Evolutionary conservation across 2,113 vertebrate species (phyloP).

Genomic region (Dryoscopus gambensis): DNA sequence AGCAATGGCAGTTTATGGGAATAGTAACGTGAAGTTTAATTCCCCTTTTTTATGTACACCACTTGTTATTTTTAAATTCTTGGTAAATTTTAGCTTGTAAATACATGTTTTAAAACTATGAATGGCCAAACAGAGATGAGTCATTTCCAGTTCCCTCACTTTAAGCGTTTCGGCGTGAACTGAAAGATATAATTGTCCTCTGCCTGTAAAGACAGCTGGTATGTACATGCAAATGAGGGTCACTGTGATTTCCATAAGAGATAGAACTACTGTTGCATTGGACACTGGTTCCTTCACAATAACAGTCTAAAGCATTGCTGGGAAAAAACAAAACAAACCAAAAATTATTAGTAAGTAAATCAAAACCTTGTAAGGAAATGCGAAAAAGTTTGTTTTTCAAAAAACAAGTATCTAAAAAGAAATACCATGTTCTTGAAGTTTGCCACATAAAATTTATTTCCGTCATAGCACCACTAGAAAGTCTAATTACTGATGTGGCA

Average conservation of each 20-base stretch:
- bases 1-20: not conserved
- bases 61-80: not conserved
- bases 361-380: not conserved
- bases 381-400: not conserved
- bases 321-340: not conserved
- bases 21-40: not conserved
- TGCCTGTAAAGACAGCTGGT: conserved; percentile 29
- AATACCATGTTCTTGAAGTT: not conserved
- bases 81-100: not conserved
- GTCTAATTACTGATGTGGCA: not conserved
- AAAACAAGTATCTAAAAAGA: not conserved
- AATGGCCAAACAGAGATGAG: not conserved
- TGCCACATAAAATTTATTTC: not conserved
- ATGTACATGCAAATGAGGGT: conserved; percentile 34
- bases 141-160: not conserved
- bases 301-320: not conserved
- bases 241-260: conserved; percentile 16
- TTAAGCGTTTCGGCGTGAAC: not conserved
- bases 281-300: not conserved
- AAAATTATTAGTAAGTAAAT: not conserved
- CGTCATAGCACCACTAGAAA: not conserved
- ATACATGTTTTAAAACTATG: not conserved
- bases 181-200: conserved; percentile 44
- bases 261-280: not conserved
- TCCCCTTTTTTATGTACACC: not conserved